Evolutionary conservation across 2,113 vertebrate species (phyloP), one percentile per base, ranked within the genome.

Genomic region (Cynocephalus volans): DNA sequence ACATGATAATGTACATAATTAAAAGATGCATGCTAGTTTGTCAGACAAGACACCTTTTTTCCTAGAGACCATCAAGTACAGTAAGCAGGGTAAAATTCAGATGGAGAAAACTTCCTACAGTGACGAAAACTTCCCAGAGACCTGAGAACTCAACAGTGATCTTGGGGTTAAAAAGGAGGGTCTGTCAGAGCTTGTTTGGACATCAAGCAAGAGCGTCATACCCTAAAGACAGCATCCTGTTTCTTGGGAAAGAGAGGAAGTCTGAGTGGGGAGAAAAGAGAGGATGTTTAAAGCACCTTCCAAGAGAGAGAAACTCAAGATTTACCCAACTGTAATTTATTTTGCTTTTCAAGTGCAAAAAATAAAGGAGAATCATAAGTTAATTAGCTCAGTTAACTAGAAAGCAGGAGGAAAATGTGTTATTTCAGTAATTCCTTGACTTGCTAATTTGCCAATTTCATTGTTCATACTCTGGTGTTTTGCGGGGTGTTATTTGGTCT

Each of bases 291-390:
- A 85, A 97, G 65, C 21, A 69, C 33, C 23, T 77, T 93, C 60
- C 8, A 21, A 64, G 70, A 82, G 12, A 95, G 10, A 85, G 88
- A 94, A 93, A 96, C 45, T 77, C 80, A 90, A 75, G 72, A 86
- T 77, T 67, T 82, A 72, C 12, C 36, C 73, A 82, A 41, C 1
- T n/a, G 21, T 23, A 14, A 65, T 93, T 93, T 75, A 64, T 41
- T 94, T 88, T 90, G 24, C 76, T 81, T 92, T 76, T 69, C 64
- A 89, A 73, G 4, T 88, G 21, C 77, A 82, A 67, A 93, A 93
- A 84, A 17, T 62, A 65, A 26, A 65, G 6, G 21, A 50, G 14
- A 80, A 52, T 77, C 45, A 88, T 21, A 62, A 76, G 82, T 75
- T 50, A 91, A 88, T 88, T 58, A 8, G 65, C 58, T 75, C 45